phyloP scores from a whole-genome alignment of 92 coral and sea anemone species.

The Hydrozoanthus gracilis region DNA sequence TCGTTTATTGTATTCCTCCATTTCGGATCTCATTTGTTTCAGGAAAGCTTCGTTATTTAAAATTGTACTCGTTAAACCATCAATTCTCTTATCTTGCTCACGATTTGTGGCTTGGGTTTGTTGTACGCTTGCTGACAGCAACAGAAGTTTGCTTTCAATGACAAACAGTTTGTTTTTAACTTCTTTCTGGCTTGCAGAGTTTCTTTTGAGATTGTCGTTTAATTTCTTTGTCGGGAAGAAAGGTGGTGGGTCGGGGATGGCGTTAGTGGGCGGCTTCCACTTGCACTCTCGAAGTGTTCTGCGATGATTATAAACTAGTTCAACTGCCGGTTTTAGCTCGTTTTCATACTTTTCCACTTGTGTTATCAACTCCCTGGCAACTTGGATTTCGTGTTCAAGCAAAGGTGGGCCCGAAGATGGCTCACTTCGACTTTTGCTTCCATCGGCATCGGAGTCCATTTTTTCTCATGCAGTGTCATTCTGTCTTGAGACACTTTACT shows the following conservation, averaged over 20 bases:
- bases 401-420: neutral
- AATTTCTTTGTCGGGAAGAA: conserved; percentile 41
- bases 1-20: conserved; percentile 12
- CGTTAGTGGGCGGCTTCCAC: conserved; percentile 7
- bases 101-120: neutral
- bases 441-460: neutral
- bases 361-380: conserved; percentile 29
- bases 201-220: conserved; percentile 17
- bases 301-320: conserved; percentile 55
- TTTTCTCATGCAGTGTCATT: conserved; percentile 3
- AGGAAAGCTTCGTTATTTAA: neutral
- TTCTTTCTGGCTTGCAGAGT: conserved; percentile 30
- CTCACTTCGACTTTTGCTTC: neutral
- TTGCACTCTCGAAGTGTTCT: conserved; percentile 56
- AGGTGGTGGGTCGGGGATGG: neutral
- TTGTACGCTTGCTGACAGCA: conserved; percentile 9
- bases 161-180: conserved; percentile 15
- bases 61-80: neutral
- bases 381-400: conserved; percentile 32
- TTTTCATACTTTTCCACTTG: conserved; percentile 50
- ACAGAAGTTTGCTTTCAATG: conserved; percentile 1
- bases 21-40: conserved; percentile 19
- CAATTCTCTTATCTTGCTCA: conserved; percentile 34
- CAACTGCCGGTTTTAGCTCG: conserved; percentile 56
- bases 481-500: conserved; percentile 5